Conservation (phyloP, 2,888 invertebrate species). For the Cheilosia soror region DNA sequence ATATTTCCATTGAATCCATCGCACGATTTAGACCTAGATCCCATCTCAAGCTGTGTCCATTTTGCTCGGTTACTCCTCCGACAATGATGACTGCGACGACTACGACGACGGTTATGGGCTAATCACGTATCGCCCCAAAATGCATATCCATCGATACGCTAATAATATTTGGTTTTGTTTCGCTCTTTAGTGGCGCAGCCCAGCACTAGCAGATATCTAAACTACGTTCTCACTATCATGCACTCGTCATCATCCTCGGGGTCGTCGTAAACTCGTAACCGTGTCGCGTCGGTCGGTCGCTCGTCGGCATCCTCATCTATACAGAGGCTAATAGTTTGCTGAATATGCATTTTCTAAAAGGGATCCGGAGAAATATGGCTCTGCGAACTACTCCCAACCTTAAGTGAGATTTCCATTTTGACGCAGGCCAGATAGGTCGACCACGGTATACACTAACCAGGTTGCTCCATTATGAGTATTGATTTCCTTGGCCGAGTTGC, state of each 20-base stretch:
- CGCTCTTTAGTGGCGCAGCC: slow-evolving; percentile 35
- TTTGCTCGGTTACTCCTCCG: slow-evolving; percentile 57
- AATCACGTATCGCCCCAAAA: slow-evolving; percentile 74
- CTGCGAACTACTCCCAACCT: slow-evolving; percentile 28
- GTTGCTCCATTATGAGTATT: slow-evolving; percentile 49
- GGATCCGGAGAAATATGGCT: slow-evolving; percentile 61
- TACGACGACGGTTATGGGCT: slow-evolving; percentile 68
- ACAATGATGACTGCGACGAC: slow-evolving; percentile 11
- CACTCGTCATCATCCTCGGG: slow-evolving; percentile 60
- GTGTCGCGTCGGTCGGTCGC: slow-evolving; percentile 23
- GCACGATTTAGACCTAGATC: slow-evolving; percentile 72
- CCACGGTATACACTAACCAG: slow-evolving; percentile 22
- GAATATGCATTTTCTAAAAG: slow-evolving; percentile 67
- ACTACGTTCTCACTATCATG: slow-evolving; percentile 69
- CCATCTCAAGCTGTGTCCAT: slow-evolving; percentile 66
- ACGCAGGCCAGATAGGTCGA: slow-evolving; percentile 56
- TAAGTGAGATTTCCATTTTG: slow-evolving; percentile 70
- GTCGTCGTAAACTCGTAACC: slow-evolving; percentile 13
- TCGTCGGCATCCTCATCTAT: slow-evolving; percentile 36
- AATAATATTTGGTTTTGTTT: slow-evolving; percentile 69
- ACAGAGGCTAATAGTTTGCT: slow-evolving; percentile 64
- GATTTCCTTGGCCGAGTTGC: slow-evolving; percentile 43
- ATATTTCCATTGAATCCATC: slow-evolving; percentile 59
- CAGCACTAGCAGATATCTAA: not conserved
- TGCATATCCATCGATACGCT: slow-evolving; percentile 73